Evolutionary conservation across 1,140 invertebrate genomes (phyloP).

Genomic region (Probaryconus sp.): DNA sequence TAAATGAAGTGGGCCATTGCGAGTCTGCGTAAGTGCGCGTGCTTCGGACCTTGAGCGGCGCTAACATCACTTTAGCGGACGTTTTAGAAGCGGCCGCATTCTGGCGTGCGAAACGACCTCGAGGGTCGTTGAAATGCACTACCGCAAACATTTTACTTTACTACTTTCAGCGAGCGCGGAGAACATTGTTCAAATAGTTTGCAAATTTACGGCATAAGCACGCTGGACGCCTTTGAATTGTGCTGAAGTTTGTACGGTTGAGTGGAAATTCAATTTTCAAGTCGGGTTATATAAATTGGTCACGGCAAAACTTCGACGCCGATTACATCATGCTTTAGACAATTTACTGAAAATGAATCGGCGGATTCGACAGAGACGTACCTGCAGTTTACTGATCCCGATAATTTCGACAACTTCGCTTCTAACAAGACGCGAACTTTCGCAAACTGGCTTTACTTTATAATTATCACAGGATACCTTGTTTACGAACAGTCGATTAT

Average conservation of each 20-base stretch:
- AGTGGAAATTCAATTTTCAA: conserved; percentile 49
- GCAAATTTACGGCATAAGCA: conserved; percentile 50
- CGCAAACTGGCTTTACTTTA: too few relatives aligned
- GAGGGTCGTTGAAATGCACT: conserved; percentile 56
- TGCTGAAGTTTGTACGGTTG: conserved; percentile 28
- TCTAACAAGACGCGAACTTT: too few relatives aligned
- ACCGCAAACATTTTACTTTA: conserved; percentile 61
- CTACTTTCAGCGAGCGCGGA: conserved; percentile 41
- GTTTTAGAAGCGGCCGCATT: conserved; percentile 46
- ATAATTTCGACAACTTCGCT: too few relatives aligned
- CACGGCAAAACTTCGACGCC: conserved; percentile 37
- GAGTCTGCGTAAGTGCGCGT: conserved; percentile 9
- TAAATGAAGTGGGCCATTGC: conserved; percentile 11
- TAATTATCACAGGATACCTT: too few relatives aligned
- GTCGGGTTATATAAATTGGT: conserved; percentile 39
- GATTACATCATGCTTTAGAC: conserved; percentile 27
- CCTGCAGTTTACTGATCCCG: conserved; percentile 25
- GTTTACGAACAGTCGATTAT: too few relatives aligned
- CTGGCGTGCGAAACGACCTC: conserved; percentile 45
- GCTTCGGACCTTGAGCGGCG: conserved; percentile 15
- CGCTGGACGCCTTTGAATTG: conserved; percentile 41
- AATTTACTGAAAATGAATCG: conserved; percentile 42
- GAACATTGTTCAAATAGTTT: conserved; percentile 58
- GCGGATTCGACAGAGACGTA: conserved; percentile 10
- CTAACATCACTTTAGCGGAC: conserved; percentile 52